Conservation (phyloP, 2,888 invertebrate species). For the Pelosia muscerda region DNA sequence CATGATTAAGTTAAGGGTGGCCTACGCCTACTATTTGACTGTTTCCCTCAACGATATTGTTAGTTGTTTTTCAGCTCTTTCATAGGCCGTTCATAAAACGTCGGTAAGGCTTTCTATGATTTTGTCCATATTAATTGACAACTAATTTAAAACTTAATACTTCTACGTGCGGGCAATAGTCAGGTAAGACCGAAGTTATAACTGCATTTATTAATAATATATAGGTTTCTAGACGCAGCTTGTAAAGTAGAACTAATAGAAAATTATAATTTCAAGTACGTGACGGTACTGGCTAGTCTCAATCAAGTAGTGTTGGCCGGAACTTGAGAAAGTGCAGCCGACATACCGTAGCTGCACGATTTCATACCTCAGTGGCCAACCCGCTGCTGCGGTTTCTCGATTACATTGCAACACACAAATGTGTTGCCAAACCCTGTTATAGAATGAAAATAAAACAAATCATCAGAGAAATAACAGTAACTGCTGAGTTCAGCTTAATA, state of each 20-base stretch:
- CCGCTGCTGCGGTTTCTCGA: constrained; percentile 75
- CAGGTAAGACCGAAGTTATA: background rate
- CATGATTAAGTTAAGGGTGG: no score
- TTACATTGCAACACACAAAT: constrained; percentile 65
- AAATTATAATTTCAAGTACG: constrained; percentile 17
- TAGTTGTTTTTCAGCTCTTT: no score
- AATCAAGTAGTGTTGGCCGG: constrained; percentile 49
- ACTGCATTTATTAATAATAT: background rate
- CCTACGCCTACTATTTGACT: no score
- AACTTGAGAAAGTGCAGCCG: constrained; percentile 79
- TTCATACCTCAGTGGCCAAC: constrained; percentile 81
- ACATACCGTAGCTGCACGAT: constrained; percentile 79
- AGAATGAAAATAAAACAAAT: constrained; percentile 30
- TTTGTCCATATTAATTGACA: no score
- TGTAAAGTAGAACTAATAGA: constrained; percentile 7
- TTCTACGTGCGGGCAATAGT: no score
- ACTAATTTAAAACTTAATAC: no score
- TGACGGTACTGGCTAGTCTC: constrained; percentile 26
- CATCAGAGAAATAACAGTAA: constrained; percentile 9
- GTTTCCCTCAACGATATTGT: no score
- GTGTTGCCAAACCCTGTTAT: constrained; percentile 31
- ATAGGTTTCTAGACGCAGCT: background rate
- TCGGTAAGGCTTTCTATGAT: no score
- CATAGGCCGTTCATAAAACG: no score
- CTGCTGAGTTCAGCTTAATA: background rate